A percentile compares a stretch with the other conserved stretches of the same genome.
Evolutionary conservation across 2,888 invertebrate genomes (phyloP).

Genomic region (Alsophila aescularia): DNA sequence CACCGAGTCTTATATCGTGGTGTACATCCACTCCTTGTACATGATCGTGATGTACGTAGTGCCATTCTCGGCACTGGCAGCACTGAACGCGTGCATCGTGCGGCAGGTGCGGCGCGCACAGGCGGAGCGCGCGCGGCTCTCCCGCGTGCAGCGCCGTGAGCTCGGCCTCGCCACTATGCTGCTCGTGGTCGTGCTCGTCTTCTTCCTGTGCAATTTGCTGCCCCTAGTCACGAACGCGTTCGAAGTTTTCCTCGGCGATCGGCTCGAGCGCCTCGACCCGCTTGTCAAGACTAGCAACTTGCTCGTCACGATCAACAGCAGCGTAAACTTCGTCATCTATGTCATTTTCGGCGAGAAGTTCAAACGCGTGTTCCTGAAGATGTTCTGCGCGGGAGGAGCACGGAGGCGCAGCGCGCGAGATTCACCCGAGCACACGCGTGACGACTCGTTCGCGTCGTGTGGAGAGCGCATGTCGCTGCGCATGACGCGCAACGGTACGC

Average conservation of each 20-base stretch:
- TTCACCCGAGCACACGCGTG: slow-evolving; percentile 88
- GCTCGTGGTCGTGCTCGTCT: slow-evolving; percentile 96
- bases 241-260: slow-evolving; percentile 88
- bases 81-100: slow-evolving; percentile 96
- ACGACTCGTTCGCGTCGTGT: slow-evolving; percentile 92
- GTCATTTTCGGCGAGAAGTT: slow-evolving; percentile 99
- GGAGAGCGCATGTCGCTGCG: slow-evolving; percentile 90
- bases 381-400: slow-evolving; percentile 88
- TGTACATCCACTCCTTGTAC: slow-evolving; percentile 98
- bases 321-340: slow-evolving; percentile 98
- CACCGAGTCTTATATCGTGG: slow-evolving; percentile 89
- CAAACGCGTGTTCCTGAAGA: slow-evolving; percentile 92
- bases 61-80: slow-evolving; percentile 94
- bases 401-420: slow-evolving; percentile 84
- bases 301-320: slow-evolving; percentile 97
- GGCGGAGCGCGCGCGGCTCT: slow-evolving; percentile 94
- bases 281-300: slow-evolving; percentile 94
- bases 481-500: slow-evolving; percentile 74
- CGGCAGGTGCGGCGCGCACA: slow-evolving; percentile 95
- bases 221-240: slow-evolving; percentile 94
- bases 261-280: slow-evolving; percentile 81
- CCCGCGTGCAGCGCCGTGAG: slow-evolving; percentile 95
- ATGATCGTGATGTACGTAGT: slow-evolving; percentile 96
- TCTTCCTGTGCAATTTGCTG: slow-evolving; percentile 95
- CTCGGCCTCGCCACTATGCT: slow-evolving; percentile 98